Percentiles rank a stretch among this genome's conserved stretches.
These are phyloP conservation scores for Melikaiella ostensackeni DNA, from an alignment of 2,888 invertebrate genomes.

Conservation along the genomic window DNA sequence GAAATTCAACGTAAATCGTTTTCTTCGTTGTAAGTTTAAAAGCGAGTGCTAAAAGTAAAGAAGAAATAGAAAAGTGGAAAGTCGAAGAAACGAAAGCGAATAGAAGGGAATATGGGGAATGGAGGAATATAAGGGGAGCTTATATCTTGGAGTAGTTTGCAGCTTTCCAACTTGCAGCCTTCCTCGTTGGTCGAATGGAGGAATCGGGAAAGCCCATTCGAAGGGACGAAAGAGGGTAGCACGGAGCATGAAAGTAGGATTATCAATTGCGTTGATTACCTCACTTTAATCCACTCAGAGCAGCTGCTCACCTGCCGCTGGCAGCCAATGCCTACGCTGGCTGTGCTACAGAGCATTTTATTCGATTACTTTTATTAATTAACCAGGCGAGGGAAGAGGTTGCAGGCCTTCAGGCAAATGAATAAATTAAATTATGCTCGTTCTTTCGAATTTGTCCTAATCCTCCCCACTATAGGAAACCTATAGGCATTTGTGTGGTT, in stretches of 20 bases:
- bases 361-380: slow-evolving; percentile 72
- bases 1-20: slow-evolving; percentile 29
- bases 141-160: slow-evolving; percentile 36
- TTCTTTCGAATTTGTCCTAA: slow-evolving; percentile 40
- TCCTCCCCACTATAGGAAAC: slow-evolving; percentile 1
- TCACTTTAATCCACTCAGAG: slow-evolving; percentile 73
- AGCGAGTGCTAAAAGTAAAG: slow-evolving; percentile 32
- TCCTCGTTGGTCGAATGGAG: slow-evolving; percentile 48
- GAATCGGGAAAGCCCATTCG: slow-evolving; percentile 51
- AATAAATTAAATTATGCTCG: slow-evolving; percentile 67
- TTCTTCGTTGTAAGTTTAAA: slow-evolving; percentile 40
- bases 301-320: slow-evolving; percentile 68
- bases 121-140: slow-evolving; percentile 46
- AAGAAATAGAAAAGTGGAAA: slow-evolving; percentile 17
- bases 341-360: slow-evolving; percentile 60
- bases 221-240: slow-evolving; percentile 40
- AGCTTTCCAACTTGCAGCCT: slow-evolving; percentile 37
- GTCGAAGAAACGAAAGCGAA: slow-evolving; percentile 42
- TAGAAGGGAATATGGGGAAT: slow-evolving; percentile 40
- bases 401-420: slow-evolving; percentile 60
- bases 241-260: slow-evolving; percentile 65
- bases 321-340: slow-evolving; percentile 56
- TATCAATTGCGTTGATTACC: slow-evolving; percentile 74
- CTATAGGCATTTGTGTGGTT: not conserved
- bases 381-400: slow-evolving; percentile 56